Base-by-base conservation (phyloP, 1,140 invertebrate genomes). In the Drosophila nigrodunni region DNA sequence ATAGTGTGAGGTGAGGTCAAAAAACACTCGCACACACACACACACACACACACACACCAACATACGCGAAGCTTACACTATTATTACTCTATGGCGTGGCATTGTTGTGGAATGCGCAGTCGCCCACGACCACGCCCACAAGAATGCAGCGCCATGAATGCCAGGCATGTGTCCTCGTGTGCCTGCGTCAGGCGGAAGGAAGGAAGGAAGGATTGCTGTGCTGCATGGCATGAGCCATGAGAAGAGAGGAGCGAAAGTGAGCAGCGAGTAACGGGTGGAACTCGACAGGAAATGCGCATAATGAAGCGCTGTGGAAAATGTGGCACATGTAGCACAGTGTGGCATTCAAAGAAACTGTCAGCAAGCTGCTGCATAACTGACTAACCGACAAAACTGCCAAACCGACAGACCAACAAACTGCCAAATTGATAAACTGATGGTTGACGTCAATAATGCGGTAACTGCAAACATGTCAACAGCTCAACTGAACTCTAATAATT, bases 291-390 rank as follows among this genome's bases (percentile, higher is more conserved):
- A 67, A 72, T 60, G 70, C 85, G 82, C 78, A 86, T 86, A 86
- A 86, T 86, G 75, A 86, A 86, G 78, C 70, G 74, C 81, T 49
- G 69, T 80, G 81, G 69, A 66, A 73, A 80, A 69, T 85, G 75
- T 65, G 73, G 50, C 74, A 80, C 77, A 85, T 83, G 81, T 15
- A 43, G 49, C 55, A 11, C 37, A 30, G 25, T 44, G 58, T 37
- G 69, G 60, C 67, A 70, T 21, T 30, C 62, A 60, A 57, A 41
- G 54, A 25, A 59, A 52, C 68, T 70, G 71, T 74, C 71, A 68
- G 41, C 71, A 41, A 7, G 47, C 34, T n/a, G 39, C 21, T 46
- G 46, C 50, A 46, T 43, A 47, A 58, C 35, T 39, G 44, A 73
- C 44, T 55, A 54, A 25, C 46, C 11, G 69, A 58, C 37, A 30